These are phyloP conservation scores for Pseudolycoriella hygida DNA, from an alignment of 2,888 invertebrate genomes.

Conservation along the genomic window DNA sequence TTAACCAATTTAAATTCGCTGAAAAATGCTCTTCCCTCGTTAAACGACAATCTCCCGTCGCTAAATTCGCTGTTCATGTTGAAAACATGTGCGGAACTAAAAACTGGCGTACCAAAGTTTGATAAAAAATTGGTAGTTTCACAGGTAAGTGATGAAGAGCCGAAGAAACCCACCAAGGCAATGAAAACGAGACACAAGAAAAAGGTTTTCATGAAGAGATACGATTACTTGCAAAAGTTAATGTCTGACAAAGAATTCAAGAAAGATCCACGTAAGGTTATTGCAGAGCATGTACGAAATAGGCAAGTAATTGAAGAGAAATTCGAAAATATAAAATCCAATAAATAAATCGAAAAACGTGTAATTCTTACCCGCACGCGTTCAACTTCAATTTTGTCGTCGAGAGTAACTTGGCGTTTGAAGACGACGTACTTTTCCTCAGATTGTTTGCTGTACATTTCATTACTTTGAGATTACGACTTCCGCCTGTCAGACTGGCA, in stretches of 20 bases:
- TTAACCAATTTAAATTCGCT: not conserved
- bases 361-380: no score
- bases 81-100: not conserved
- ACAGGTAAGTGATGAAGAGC: not conserved
- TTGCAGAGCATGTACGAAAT: not conserved
- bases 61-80: not conserved
- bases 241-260: not conserved
- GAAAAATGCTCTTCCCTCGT: not conserved
- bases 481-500: no score
- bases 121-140: not conserved
- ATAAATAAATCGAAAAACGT: no score
- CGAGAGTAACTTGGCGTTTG: no score
- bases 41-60: conserved; percentile 2
- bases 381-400: no score
- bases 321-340: no score
- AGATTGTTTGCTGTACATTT: no score
- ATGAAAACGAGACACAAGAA: not conserved
- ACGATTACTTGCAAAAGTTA: not conserved
- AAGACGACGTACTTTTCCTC: no score
- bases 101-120: not conserved
- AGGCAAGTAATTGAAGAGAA: no score
- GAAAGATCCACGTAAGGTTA: not conserved
- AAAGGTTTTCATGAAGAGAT: not conserved
- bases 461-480: no score
- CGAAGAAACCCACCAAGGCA: not conserved